Evolutionary conservation across 2,113 vertebrate genomes (phyloP), one percentile per base, ranked within the genome.

Genomic region (Helogale parvula): DNA sequence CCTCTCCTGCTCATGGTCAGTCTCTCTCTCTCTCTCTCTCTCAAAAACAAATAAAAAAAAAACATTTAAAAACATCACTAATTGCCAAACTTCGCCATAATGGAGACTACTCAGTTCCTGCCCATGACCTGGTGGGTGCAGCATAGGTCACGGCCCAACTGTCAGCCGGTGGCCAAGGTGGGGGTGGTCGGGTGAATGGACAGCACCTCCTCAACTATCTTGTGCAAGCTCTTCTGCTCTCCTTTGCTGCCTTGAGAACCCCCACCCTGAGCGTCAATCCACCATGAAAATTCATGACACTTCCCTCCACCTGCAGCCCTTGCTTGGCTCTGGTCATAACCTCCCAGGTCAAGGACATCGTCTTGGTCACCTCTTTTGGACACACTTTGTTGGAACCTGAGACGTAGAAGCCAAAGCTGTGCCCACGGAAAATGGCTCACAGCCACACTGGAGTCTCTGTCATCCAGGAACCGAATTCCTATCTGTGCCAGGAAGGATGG

Each of bases 71-170:
- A 41, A 41, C 41, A 41, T 41, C 41, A 41, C 5, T 63, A 25
- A 63, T 4, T 60, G 52, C 33, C 19, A 4, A 35, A 29, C 38
- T 25, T 3, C 5, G 9, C 19, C 76, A 13, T 7, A 29, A 47
- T 12, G 10, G 33, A 35, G 33, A n/a, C 13, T 35, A 7, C 7
- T 12, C 5, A n/a, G 21, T 38, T 5, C 7, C 1, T 13, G 3
- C 8, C 0, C 1, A 11, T 2, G 11, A 47, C 11, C 33, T 63
- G 16, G 7, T 6, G 14, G 23, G 23, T 14, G 7, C 0, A 71
- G 25, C 47, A 10, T 11, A 69, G 2, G 41, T 31, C 25, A 33
- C 0, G 31, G 63, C 5, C 12, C 1, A 7, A 17, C 27, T 38
- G 33, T 41, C n/a, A 29, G 2, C 15, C 38, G 17, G 27, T 38